Percentiles rank a stretch among this genome's conserved stretches.
These are phyloP conservation scores for Nipponia nippon DNA, from an alignment of 2,113 vertebrate genomes.

Conservation along the genomic window DNA sequence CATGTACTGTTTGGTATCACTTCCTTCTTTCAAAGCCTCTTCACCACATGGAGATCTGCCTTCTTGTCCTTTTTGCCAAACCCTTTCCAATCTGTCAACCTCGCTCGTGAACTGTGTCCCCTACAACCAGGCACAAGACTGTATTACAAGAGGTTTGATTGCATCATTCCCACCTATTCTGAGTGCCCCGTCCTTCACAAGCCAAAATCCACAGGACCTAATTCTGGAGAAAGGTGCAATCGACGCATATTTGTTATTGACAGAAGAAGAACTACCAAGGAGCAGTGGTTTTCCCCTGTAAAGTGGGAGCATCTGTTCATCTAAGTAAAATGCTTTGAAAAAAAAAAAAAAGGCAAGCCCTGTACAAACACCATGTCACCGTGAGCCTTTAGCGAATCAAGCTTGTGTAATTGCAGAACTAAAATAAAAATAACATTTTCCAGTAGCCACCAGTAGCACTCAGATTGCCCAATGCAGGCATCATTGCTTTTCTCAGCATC, in stretches of 20 bases:
- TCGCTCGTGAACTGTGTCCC: rapidly evolving
- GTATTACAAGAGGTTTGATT: not conserved
- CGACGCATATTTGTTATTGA: not conserved
- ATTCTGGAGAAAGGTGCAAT: not conserved
- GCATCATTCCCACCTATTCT: not conserved
- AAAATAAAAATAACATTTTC: conserved; percentile 24
- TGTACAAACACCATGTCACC: not conserved
- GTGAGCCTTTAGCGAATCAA: not conserved
- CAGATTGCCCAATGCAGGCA: not conserved
- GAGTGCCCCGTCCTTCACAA: not conserved
- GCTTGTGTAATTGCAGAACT: not conserved
- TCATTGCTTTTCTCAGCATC: conserved; percentile 23
- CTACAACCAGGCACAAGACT: not conserved
- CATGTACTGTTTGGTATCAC: not conserved
- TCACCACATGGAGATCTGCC: not conserved
- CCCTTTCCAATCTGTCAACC: not conserved
- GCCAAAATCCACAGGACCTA: not conserved
- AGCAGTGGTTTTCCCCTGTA: not conserved
- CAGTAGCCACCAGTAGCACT: not conserved
- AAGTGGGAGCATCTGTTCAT: not conserved
- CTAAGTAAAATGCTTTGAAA: not conserved
- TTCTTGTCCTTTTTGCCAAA: not conserved
- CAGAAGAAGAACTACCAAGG: not conserved
- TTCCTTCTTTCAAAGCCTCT: not conserved
- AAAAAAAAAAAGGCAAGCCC: not conserved